Conservation (phyloP, 2,113 vertebrate species). For the Aspidoscelis tigris region DNA sequence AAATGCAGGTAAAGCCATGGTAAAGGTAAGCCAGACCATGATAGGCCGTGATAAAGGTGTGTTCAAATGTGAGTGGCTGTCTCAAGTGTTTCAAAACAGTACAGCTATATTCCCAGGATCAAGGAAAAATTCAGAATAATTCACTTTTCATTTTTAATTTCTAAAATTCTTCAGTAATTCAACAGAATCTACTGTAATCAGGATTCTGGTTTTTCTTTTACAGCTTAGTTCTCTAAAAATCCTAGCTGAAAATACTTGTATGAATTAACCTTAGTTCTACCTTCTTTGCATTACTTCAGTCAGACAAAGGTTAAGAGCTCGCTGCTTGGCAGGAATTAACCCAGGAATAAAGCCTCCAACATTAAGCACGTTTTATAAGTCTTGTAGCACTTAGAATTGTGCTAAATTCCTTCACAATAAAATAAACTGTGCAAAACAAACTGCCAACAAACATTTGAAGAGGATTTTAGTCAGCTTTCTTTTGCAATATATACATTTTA, state of each 20-base stretch:
- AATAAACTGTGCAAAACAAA: no score
- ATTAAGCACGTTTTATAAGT: background rate
- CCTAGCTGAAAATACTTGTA: background rate
- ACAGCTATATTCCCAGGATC: no score
- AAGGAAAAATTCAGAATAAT: no score
- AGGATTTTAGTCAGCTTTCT: no score
- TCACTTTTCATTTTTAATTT: background rate
- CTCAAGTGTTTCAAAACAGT: no score
- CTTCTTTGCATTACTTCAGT: background rate
- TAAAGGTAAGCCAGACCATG: no score
- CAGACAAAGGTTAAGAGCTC: background rate
- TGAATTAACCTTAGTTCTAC: background rate
- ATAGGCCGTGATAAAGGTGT: no score
- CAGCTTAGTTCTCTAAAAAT: background rate
- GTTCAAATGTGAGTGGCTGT: no score
- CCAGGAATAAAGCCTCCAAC: background rate
- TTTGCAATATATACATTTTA: no score
- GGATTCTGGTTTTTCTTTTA: background rate
- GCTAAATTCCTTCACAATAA: background rate
- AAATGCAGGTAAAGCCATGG: no score
- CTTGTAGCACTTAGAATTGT: background rate
- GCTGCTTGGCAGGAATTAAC: background rate
- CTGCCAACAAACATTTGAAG: background rate
- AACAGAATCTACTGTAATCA: background rate
- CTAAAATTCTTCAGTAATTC: background rate